Conservation (phyloP, 2,888 invertebrate genomes). For the Zaprionus lineosus region DNA sequence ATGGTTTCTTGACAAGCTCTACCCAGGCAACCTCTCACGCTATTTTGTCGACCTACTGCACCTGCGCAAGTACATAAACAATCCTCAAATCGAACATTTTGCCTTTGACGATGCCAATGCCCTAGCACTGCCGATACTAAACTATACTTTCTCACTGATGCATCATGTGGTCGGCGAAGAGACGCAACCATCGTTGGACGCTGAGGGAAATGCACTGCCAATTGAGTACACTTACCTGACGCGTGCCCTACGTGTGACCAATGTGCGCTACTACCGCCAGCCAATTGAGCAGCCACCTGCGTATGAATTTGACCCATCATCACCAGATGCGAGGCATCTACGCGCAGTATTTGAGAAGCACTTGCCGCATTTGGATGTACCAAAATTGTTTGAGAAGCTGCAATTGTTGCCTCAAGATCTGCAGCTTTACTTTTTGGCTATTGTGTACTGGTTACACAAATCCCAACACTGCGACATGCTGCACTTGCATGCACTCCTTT, state of each 20-base stretch:
- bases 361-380: constrained; percentile 49
- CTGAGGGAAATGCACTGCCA: constrained; percentile 42
- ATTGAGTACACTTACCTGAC: constrained; percentile 80
- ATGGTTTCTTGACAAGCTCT: constrained; percentile 87
- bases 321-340: constrained; percentile 70
- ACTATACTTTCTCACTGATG: constrained; percentile 84
- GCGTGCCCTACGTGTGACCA: constrained; percentile 76
- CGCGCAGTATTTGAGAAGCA: constrained; percentile 62
- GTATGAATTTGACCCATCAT: constrained; percentile 59
- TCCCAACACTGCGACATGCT: constrained; percentile 74
- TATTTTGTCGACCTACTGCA: constrained; percentile 88
- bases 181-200: constrained; percentile 30
- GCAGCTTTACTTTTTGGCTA: constrained; percentile 77
- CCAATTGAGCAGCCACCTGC: constrained; percentile 50
- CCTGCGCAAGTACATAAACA: constrained; percentile 86
- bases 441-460: constrained; percentile 81
- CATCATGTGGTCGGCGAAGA: constrained; percentile 68
- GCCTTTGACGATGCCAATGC: constrained; percentile 85
- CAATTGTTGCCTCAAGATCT: constrained; percentile 72
- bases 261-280: constrained; percentile 75
- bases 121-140: constrained; percentile 86
- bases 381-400: constrained; percentile 67
- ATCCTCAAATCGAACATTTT: constrained; percentile 89
- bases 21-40: constrained; percentile 86
- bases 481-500: constrained; percentile 78